Evolutionary conservation across 2,113 vertebrate species (phyloP).

Genomic region (Sorex araneus): DNA sequence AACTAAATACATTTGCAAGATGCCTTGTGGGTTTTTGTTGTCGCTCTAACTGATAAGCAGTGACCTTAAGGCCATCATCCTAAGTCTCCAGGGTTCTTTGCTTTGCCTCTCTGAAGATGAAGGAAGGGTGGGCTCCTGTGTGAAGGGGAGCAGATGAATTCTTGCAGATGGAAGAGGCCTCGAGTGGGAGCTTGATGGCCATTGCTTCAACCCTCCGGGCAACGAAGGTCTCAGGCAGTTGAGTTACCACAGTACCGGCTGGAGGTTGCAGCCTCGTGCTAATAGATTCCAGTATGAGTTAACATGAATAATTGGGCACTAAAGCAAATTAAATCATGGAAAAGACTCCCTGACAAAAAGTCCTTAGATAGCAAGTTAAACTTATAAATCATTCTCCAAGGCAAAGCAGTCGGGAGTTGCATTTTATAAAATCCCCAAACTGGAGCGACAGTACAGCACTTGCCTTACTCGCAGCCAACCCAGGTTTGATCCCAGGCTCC

Average conservation of each 20-base stretch:
- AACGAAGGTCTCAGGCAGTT: not conserved
- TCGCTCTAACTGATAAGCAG: not conserved
- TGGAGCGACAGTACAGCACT: not conserved
- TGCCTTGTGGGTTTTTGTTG: not conserved
- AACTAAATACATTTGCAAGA: not conserved
- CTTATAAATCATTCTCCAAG: not conserved
- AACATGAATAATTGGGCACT: not conserved
- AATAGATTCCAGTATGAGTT: not conserved
- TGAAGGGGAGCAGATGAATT: not conserved
- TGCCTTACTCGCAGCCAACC: too few species aligned
- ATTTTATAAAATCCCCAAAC: conserved; percentile 25
- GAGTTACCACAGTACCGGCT: not conserved
- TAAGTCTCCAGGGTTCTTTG: not conserved
- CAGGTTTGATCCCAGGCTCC: too few species aligned
- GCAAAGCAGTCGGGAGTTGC: not conserved
- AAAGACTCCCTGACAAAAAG: not conserved
- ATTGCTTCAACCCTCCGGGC: not conserved
- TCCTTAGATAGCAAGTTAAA: conserved; percentile 36
- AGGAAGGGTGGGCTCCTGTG: fast-evolving
- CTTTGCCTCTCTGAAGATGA: not conserved
- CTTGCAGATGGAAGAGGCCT: not conserved
- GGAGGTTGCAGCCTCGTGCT: not conserved
- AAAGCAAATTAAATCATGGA: conserved; percentile 26
- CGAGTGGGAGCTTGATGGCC: not conserved
- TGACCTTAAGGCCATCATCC: not conserved